Base-by-base conservation (phyloP, 2,113 vertebrate genomes). In the Blennius ocellaris region DNA sequence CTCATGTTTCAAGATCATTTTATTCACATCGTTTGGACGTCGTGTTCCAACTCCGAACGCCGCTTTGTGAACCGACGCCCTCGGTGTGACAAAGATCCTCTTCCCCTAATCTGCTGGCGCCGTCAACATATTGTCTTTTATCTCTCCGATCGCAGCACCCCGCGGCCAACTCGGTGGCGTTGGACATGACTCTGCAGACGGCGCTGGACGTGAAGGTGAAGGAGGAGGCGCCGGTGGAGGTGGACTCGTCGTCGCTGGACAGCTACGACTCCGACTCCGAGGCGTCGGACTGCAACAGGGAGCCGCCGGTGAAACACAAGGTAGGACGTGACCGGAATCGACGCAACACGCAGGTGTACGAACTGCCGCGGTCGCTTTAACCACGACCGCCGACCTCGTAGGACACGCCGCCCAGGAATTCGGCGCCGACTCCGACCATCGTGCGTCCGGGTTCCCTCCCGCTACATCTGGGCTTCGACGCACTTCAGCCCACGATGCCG, bases 381-480 rank as follows among this genome's bases (percentile, higher is more conserved):
- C 1, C 21, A 7, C 48, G n/a, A 8, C 8, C 8, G 0, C 16
- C 86, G 0, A 60, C 73, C 48, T 78, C 58, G 36, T 43, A 94
- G 94, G 95, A 97, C 78, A 83, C 92, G 12, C 53, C 95, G 39
- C 82, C 93, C 50, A 96, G 95, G 78, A 91, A 95, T 69, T 96
- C 97, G 6, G 95, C 97, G 0, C 97, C 96, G 0, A 98, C 97
- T 11, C 96, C 96, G 5, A 96, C 97, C 77, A 98, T 99, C 44
- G 95, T 98, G 41, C 95, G 97, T 7, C 97, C 97, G 0, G 97
- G 96, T 75, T 98, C 97, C 41, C 94, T 99, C 69, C 96, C 96
- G 1, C 94, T 99, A 15, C 95, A 97, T 88, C 70, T 99, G 89
- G 94, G 95, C 47, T 98, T 97, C 44, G 97, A 99, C 52, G 89